Conservation (phyloP, 2,113 vertebrate genomes). For the Manacus vitellinus region DNA sequence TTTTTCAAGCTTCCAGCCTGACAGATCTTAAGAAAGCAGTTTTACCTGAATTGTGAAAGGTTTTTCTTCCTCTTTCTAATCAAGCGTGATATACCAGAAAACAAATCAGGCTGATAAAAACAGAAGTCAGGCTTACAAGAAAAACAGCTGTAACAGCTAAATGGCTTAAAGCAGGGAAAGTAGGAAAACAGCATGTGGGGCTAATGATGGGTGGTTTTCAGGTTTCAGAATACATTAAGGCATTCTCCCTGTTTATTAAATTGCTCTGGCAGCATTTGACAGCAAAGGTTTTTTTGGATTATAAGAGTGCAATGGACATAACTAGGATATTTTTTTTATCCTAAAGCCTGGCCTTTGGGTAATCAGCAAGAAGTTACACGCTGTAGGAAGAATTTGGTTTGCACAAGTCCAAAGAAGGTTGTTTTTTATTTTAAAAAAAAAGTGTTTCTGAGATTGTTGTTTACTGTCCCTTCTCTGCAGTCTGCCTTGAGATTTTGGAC, state of each 20-base stretch:
- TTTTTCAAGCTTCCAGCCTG: slow-evolving; percentile 16
- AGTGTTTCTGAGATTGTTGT: background rate
- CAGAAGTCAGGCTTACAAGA: slow-evolving; percentile 45
- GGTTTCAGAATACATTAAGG: slow-evolving; percentile 68
- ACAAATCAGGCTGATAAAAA: slow-evolving; percentile 65
- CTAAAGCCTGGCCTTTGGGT: slow-evolving; percentile 34
- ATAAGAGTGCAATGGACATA: slow-evolving; percentile 40
- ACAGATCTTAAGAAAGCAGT: background rate
- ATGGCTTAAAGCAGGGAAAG: slow-evolving; percentile 62
- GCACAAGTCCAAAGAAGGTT: background rate
- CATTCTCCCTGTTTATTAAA: slow-evolving; percentile 59
- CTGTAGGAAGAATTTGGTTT: background rate
- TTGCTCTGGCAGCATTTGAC: slow-evolving; percentile 63
- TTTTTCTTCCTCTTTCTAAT: slow-evolving; percentile 54
- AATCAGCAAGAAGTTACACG: slow-evolving; percentile 12
- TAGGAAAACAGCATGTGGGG: slow-evolving; percentile 54
- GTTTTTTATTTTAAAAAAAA: background rate
- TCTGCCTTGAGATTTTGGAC: background rate
- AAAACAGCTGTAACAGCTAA: slow-evolving; percentile 65
- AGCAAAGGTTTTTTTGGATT: slow-evolving; percentile 61
- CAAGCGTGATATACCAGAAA: slow-evolving; percentile 38
- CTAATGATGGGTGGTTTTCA: slow-evolving; percentile 65
- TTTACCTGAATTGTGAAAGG: slow-evolving; percentile 27
- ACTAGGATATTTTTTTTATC: slow-evolving; percentile 16
- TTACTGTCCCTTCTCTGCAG: background rate